phyloP scores from a whole-genome alignment of 1,140 invertebrate species.

The Augochlora pura region DNA sequence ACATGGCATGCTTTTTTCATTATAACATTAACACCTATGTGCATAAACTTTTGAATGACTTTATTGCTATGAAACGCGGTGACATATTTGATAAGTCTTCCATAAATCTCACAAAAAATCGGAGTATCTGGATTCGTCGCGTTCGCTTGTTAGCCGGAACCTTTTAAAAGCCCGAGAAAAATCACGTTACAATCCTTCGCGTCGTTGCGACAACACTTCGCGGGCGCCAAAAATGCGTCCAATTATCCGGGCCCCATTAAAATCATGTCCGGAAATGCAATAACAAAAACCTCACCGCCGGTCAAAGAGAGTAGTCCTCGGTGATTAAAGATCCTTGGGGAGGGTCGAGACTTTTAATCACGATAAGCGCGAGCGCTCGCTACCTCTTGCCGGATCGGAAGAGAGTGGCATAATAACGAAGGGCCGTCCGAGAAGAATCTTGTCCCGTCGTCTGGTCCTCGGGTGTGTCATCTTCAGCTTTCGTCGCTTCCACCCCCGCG shows the following conservation, averaged over 20 bases:
- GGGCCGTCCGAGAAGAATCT: background rate
- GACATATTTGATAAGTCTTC: too few relatives aligned
- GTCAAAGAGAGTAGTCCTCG: conserved; percentile 8
- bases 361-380: conserved; percentile 27
- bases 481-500: background rate
- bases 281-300: conserved; percentile 1
- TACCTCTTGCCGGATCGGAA: background rate
- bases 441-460: background rate
- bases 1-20: too few relatives aligned
- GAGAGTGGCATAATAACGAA: conserved; percentile 28
- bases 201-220: too few relatives aligned
- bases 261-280: conserved; percentile 1
- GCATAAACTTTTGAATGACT: too few relatives aligned
- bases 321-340: conserved; percentile 39
- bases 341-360: conserved; percentile 45
- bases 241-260: background rate
- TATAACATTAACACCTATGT: too few relatives aligned
- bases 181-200: too few relatives aligned
- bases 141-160: too few relatives aligned
- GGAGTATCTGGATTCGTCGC: too few relatives aligned
- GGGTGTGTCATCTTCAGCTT: background rate
- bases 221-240: background rate
- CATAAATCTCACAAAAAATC: too few relatives aligned
- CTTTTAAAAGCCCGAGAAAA: too few relatives aligned
- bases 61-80: too few relatives aligned